Evolutionary conservation across 2,888 invertebrate species (phyloP), one percentile per base, ranked within the genome.

Genomic region (Ephialtes manifestator): DNA sequence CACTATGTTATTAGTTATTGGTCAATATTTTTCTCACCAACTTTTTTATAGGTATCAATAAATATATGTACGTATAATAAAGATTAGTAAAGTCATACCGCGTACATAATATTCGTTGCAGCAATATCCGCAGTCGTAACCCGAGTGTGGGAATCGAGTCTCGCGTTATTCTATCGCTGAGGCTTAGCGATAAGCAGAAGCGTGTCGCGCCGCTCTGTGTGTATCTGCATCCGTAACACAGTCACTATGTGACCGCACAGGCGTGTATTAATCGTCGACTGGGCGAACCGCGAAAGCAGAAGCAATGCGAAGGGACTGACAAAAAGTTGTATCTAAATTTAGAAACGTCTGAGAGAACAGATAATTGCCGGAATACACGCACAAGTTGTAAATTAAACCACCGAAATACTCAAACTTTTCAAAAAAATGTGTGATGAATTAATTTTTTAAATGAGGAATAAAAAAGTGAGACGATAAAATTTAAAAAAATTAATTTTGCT

Each of bases 111-210:
- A 75, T 60, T 51, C 24, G 70, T 85, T 80, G 82, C 71, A 24
- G 77, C 53, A 82, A 77, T 28, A 81, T 77, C 74, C 75, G 55
- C 63, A 60, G 48, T 77, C 55, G 72, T 80, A 78, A 81, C 74
- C 58, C 58, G 71, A 81, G 55, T 71, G 68, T 77, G 68, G 68
- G 81, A 68, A 83, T 58, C 65, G 70, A 20, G 65, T 70, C 48
- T 39, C 63, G 72, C 55, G 70, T 74, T 74, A 74, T 81, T 81
- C 28, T 46, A 58, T 55, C 65, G 43, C 76, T 48, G 77, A 51
- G 43, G 55, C 72, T 28, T 28, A 43, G 18, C 76, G 76, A 76
- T 76, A 76, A 76, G 63, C 63, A 51, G 31, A 60, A 67, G 15
- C 63, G 53, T 53, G 76, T 76, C 65, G 11, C 31, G 11, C 31